phyloP scores from a whole-genome alignment of 2,888 invertebrate genomes.

The Rugalucina vietnamica region DNA sequence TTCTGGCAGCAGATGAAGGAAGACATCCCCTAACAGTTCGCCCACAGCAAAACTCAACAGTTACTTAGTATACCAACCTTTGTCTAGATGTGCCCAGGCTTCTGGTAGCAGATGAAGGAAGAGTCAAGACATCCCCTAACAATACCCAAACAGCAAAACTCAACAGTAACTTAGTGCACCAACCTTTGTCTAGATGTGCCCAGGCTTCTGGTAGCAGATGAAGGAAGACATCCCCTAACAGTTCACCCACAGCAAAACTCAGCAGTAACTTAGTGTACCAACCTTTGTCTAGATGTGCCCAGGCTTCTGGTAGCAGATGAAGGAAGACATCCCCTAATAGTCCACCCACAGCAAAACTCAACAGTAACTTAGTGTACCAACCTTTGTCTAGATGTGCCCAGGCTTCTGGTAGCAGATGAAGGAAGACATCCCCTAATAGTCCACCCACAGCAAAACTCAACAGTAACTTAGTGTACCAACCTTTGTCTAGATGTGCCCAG shows the following conservation, averaged over 20 bases:
- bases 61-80: constrained; percentile 84
- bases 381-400: constrained; percentile 89
- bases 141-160: constrained; percentile 98
- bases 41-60: constrained; percentile 98
- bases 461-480: constrained; percentile 86
- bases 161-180: constrained; percentile 88
- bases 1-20: too few species aligned
- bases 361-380: constrained; percentile 87
- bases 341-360: constrained; percentile 98
- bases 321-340: constrained; percentile 97
- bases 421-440: constrained; percentile 96
- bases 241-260: constrained; percentile 97
- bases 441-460: constrained; percentile 98
- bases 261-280: constrained; percentile 88
- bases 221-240: constrained; percentile 98
- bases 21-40: constrained; percentile 96
- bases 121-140: constrained; percentile 97
- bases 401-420: too few species aligned
- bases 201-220: too few species aligned
- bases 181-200: constrained; percentile 87
- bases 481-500: constrained; percentile 89
- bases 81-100: constrained; percentile 91
- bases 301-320: too few species aligned
- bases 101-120: too few species aligned
- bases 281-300: constrained; percentile 88